Percentiles rank a stretch among this genome's conserved stretches.
These are phyloP conservation scores for Parochlus steinenii DNA, from an alignment of 2,888 invertebrate genomes.

Conservation along the genomic window DNA sequence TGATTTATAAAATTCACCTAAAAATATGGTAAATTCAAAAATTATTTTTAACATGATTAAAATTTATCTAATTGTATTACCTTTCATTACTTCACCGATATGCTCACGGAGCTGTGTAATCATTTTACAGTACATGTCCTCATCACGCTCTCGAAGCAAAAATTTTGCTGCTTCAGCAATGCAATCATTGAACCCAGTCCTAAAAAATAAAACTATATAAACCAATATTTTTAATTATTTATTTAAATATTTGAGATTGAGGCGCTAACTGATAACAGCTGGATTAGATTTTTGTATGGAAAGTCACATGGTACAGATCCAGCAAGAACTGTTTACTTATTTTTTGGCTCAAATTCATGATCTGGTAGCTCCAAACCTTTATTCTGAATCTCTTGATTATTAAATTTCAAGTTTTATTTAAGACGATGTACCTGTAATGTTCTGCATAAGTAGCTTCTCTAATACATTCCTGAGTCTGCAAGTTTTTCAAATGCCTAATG, in stretches of 20 bases:
- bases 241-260: too few relatives aligned
- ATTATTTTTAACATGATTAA: not conserved
- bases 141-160: constrained; percentile 39
- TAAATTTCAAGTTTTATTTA: constrained; percentile 2
- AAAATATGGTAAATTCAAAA: constrained; percentile 8
- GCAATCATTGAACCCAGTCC: constrained; percentile 86
- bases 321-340: too few relatives aligned
- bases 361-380: not conserved
- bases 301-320: too few relatives aligned
- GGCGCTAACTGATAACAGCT: too few relatives aligned
- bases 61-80: constrained; percentile 23
- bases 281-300: too few relatives aligned
- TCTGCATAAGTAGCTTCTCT: constrained; percentile 25
- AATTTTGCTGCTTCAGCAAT: constrained; percentile 79
- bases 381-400: not conserved
- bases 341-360: too few relatives aligned
- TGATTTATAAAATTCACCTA: constrained; percentile 27
- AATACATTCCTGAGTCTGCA: constrained; percentile 48
- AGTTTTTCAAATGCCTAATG: constrained; percentile 79
- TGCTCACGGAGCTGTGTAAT: constrained; percentile 71
- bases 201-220: too few relatives aligned
- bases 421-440: constrained; percentile 21
- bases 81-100: constrained; percentile 46
- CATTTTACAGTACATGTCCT: constrained; percentile 65
- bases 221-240: constrained; percentile 52